These are phyloP conservation scores for Erebia ligea DNA, from an alignment of 2,888 invertebrate genomes.

Conservation along the genomic window DNA sequence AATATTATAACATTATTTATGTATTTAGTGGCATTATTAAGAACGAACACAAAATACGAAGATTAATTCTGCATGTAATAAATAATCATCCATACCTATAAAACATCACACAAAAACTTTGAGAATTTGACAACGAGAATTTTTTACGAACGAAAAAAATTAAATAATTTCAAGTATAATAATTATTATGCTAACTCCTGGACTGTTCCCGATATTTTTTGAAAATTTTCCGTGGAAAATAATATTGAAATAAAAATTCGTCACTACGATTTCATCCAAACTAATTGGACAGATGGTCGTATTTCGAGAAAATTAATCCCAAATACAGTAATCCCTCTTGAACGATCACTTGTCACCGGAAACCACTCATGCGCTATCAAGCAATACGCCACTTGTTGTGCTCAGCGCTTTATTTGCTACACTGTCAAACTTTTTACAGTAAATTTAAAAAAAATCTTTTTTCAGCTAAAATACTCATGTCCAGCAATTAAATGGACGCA, in stretches of 20 bases:
- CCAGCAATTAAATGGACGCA: too few relatives aligned
- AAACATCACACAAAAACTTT: too few relatives aligned
- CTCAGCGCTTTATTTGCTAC: conserved; percentile 48
- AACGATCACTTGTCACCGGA: conserved; percentile 74
- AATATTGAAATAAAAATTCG: background rate
- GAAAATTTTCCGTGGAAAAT: background rate
- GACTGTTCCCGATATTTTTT: too few relatives aligned
- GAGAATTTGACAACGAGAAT: too few relatives aligned
- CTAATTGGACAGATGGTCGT: conserved; percentile 72
- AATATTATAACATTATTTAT: too few relatives aligned
- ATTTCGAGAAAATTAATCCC: conserved; percentile 68
- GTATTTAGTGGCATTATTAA: too few relatives aligned
- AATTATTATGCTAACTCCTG: background rate
- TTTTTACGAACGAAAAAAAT: too few relatives aligned
- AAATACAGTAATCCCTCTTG: conserved; percentile 64
- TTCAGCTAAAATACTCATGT: too few relatives aligned
- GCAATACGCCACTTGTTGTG: conserved; percentile 35
- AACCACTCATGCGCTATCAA: conserved; percentile 61
- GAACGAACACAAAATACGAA: too few relatives aligned
- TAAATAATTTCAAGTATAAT: too few relatives aligned
- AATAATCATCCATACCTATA: too few relatives aligned
- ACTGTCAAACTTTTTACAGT: background rate
- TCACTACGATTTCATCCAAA: conserved; percentile 43
- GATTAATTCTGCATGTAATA: too few relatives aligned
- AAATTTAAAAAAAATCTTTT: background rate